These are phyloP conservation scores for Tetranychus urticae DNA, from an alignment of 1,140 invertebrate genomes.

Conservation along the genomic window DNA sequence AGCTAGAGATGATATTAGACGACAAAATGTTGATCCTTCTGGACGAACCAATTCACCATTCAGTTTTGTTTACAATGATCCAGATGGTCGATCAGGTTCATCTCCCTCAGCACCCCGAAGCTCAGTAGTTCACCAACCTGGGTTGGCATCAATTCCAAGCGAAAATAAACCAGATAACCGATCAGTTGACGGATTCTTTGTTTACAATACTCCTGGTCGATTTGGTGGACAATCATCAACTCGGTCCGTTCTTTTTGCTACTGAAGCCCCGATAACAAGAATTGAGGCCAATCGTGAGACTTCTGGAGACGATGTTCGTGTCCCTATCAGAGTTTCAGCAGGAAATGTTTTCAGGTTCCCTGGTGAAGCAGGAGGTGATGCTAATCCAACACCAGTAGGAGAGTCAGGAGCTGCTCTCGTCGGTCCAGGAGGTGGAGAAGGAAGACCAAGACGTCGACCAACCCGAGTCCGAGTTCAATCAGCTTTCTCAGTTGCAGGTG, in stretches of 20 bases:
- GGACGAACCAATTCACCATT: slow-evolving; percentile 3
- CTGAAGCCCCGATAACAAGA: background rate
- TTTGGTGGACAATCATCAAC: background rate
- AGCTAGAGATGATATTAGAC: background rate
- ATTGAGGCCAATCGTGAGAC: background rate
- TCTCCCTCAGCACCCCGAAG: background rate
- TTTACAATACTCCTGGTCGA: slow-evolving; percentile 1
- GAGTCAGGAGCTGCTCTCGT: background rate
- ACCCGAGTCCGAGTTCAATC: background rate
- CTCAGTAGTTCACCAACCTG: background rate
- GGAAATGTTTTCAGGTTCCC: background rate
- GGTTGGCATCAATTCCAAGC: background rate
- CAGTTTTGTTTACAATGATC: slow-evolving; percentile 6
- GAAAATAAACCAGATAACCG: background rate
- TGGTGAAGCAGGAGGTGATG: background rate
- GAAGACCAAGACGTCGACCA: background rate
- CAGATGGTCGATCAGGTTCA: background rate
- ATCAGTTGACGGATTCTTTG: slow-evolving; percentile 2
- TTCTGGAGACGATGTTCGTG: background rate
- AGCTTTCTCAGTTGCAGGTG: background rate
- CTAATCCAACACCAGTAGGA: background rate
- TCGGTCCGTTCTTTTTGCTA: background rate
- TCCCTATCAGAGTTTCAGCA: background rate
- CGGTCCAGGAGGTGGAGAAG: no score
- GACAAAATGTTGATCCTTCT: background rate